phyloP scores from a whole-genome alignment of 2,888 invertebrate genomes.

The Copidosoma aretas region DNA sequence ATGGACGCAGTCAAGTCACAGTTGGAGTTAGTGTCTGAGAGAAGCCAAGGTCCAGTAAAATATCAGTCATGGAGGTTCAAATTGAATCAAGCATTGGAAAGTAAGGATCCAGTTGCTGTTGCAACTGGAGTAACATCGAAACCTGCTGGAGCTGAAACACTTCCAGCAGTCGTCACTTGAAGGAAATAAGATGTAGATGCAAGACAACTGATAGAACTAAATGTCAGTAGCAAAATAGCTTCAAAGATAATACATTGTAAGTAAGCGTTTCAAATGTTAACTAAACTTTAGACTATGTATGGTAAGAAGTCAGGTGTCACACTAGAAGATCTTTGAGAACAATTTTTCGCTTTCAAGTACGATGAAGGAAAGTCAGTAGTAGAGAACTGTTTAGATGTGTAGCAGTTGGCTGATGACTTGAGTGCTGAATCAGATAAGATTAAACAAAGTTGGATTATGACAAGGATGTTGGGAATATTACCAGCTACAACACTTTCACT shows the following conservation, averaged over 20 bases:
- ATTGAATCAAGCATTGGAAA: slow-evolving; percentile 44
- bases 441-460: slow-evolving; percentile 44
- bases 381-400: too few relatives aligned
- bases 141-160: slow-evolving; percentile 30
- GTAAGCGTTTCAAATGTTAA: too few relatives aligned
- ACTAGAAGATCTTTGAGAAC: too few relatives aligned
- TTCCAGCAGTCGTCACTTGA: slow-evolving; percentile 6
- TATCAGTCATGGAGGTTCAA: slow-evolving; percentile 43
- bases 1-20: not conserved
- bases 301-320: too few relatives aligned
- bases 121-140: slow-evolving; percentile 38
- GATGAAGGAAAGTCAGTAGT: too few relatives aligned
- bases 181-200: too few relatives aligned
- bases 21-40: not conserved
- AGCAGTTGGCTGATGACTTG: too few relatives aligned
- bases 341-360: too few relatives aligned
- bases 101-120: slow-evolving; percentile 41
- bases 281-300: too few relatives aligned
- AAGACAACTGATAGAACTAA: too few relatives aligned
- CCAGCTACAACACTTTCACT: slow-evolving; percentile 46
- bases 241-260: too few relatives aligned
- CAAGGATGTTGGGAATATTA: slow-evolving; percentile 42
- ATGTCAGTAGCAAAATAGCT: too few relatives aligned
- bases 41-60: not conserved
- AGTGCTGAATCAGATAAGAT: slow-evolving; percentile 33